Evolutionary conservation across 2,113 vertebrate genomes (phyloP).

Genomic region (Oostethus manadensis): DNA sequence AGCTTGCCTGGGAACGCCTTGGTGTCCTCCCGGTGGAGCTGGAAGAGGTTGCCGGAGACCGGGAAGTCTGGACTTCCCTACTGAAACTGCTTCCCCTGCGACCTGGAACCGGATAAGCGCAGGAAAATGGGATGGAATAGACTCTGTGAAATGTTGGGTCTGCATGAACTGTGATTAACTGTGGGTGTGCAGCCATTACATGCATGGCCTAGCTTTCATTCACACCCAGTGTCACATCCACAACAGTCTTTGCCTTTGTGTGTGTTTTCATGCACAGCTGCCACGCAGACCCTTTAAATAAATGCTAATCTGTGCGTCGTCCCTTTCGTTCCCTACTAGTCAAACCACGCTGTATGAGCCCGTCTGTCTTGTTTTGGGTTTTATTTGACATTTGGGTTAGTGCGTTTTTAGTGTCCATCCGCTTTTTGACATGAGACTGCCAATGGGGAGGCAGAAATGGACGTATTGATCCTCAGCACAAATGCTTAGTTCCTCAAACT

Average conservation of each 20-base stretch:
- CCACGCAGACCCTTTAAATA: background rate
- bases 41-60: too few species aligned
- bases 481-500: too few species aligned
- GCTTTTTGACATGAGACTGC: slow-evolving; percentile 16
- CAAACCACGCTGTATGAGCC: background rate
- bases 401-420: slow-evolving; percentile 26
- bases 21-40: too few species aligned
- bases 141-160: too few species aligned
- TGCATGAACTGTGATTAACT: background rate
- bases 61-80: too few species aligned
- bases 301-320: slow-evolving; percentile 8
- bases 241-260: background rate
- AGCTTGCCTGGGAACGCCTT: too few species aligned
- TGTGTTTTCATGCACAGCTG: slow-evolving; percentile 1
- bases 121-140: too few species aligned
- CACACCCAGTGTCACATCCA: slow-evolving; percentile 4
- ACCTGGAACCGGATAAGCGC: too few species aligned
- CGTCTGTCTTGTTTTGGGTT: background rate
- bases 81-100: too few species aligned
- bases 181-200: slow-evolving; percentile 48
- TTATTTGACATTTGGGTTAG: slow-evolving; percentile 13
- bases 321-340: background rate
- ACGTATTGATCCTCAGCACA: slow-evolving; percentile 10
- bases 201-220: slow-evolving; percentile 9
- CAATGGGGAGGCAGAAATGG: background rate